phyloP scores from a whole-genome alignment of 1,140 invertebrate species.

The Ips typographus region DNA sequence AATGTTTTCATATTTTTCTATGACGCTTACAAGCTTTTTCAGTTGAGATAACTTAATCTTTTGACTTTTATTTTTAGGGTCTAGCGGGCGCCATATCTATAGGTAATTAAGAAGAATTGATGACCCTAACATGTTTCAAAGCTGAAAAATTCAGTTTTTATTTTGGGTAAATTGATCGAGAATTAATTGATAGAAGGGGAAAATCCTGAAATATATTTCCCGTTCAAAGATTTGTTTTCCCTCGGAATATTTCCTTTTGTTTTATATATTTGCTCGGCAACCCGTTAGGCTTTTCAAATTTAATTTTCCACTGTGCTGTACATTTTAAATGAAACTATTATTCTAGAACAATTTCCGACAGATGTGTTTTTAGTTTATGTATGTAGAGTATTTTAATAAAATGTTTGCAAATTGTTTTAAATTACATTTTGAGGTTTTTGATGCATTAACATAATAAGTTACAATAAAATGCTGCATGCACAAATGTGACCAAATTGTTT shows the following conservation, averaged over 20 bases:
- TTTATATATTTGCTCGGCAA: not conserved
- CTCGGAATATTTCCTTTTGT: not conserved
- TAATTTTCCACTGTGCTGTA: not conserved
- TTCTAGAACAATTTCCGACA: not conserved
- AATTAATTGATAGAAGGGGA: not conserved
- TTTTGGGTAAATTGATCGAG: not conserved
- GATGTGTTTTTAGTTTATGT: not conserved
- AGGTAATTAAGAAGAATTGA: conserved; percentile 4
- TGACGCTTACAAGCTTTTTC: not conserved
- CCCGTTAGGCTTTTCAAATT: not conserved
- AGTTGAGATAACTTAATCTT: not conserved
- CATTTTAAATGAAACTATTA: not conserved
- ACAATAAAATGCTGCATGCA: no score
- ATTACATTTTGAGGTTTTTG: no score
- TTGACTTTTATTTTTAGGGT: not conserved
- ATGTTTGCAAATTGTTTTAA: no score
- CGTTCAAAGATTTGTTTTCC: not conserved
- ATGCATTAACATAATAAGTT: no score
- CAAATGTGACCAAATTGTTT: no score
- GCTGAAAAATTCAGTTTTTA: not conserved
- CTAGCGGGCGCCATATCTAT: conserved; percentile 1
- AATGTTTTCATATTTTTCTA: not conserved
- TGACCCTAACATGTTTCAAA: not conserved
- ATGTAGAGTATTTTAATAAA: not conserved
- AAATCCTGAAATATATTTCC: not conserved